These are phyloP conservation scores for Physella acuta DNA, from an alignment of 1,140 invertebrate genomes.

Conservation along the genomic window DNA sequence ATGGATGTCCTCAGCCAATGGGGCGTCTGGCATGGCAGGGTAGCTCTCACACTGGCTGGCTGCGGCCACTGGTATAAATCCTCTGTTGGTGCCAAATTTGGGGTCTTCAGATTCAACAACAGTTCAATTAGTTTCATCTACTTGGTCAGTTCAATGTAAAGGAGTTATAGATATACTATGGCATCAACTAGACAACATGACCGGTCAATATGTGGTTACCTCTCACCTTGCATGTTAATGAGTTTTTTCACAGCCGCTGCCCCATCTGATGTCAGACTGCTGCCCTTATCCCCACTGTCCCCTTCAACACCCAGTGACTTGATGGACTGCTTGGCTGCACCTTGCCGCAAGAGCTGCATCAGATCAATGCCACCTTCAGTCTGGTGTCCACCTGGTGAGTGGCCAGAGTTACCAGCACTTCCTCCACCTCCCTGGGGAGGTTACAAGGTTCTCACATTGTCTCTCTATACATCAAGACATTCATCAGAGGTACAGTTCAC, in stretches of 20 bases:
- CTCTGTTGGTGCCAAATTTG: not conserved
- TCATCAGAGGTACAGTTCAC: too few relatives aligned
- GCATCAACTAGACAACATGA: not conserved
- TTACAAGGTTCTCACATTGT: too few relatives aligned
- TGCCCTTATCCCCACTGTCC: slow-evolving; percentile 10
- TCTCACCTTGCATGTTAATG: slow-evolving; percentile 17
- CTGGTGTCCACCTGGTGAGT: slow-evolving; percentile 1
- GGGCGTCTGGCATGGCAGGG: not conserved
- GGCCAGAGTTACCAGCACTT: not conserved
- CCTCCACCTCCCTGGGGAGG: too few relatives aligned
- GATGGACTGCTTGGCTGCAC: not conserved
- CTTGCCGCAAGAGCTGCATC: slow-evolving; percentile 22
- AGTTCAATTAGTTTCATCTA: too few relatives aligned
- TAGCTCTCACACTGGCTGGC: not conserved
- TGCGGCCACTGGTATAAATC: slow-evolving; percentile 9
- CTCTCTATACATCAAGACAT: too few relatives aligned
- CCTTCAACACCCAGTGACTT: slow-evolving; percentile 6
- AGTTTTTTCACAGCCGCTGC: slow-evolving; percentile 17
- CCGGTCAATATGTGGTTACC: not conserved
- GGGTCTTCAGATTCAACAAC: not conserved
- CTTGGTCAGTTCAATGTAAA: too few relatives aligned
- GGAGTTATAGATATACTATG: too few relatives aligned
- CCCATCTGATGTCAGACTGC: not conserved
- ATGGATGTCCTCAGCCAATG: not conserved
- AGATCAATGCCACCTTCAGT: slow-evolving; percentile 7